These are phyloP conservation scores for Deilephila elpenor DNA, from an alignment of 2,888 invertebrate genomes.

Conservation along the genomic window DNA sequence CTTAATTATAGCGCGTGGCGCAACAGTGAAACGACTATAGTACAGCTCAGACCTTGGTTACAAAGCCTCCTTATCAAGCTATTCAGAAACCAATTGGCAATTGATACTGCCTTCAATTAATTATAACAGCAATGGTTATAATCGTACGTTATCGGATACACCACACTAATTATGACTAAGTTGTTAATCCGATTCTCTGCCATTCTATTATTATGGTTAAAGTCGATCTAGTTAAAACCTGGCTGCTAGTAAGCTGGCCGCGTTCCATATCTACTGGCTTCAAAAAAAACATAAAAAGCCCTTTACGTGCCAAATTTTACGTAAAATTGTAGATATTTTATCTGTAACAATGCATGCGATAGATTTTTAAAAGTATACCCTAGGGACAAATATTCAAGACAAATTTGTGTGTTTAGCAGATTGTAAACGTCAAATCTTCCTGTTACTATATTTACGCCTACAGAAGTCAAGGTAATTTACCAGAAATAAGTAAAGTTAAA, in stretches of 20 bases:
- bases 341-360: background rate
- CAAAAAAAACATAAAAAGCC: background rate
- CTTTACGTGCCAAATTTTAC: background rate
- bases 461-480: background rate
- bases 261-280: background rate
- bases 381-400: too few relatives aligned
- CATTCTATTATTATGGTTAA: background rate
- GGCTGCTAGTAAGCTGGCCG: background rate
- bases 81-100: too few relatives aligned
- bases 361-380: background rate
- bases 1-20: background rate
- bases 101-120: background rate
- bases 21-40: background rate
- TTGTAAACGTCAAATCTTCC: background rate
- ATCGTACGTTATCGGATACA: background rate
- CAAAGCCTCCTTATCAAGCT: too few relatives aligned
- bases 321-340: conserved; percentile 1
- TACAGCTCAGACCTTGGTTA: too few relatives aligned
- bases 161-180: background rate
- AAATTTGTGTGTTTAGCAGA: too few relatives aligned
- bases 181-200: background rate
- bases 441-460: background rate
- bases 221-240: background rate
- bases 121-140: background rate
- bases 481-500: background rate